Evolutionary conservation across 2,888 invertebrate genomes (phyloP).

Genomic region (Hemithea aestivaria): DNA sequence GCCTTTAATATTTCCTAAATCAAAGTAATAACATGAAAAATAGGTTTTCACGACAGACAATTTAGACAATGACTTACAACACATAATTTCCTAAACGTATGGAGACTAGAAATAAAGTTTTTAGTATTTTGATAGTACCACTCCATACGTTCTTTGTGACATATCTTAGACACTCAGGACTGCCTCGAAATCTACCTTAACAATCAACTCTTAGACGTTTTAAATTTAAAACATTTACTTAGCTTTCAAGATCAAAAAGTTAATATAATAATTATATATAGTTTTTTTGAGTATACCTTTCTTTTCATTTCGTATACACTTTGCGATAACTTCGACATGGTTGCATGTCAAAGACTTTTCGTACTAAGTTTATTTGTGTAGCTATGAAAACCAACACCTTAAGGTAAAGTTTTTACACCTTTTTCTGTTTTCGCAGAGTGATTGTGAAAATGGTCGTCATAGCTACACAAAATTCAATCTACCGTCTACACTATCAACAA

Average conservation of each 20-base stretch:
- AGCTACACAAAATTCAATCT: constrained; percentile 8
- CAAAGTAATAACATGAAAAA: too few relatives aligned
- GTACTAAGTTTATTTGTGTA: constrained; percentile 9
- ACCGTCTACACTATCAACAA: constrained; percentile 13
- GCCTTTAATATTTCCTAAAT: too few relatives aligned
- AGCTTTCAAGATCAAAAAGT: constrained; percentile 21
- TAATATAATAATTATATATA: constrained; percentile 20
- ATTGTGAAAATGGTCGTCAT: background rate
- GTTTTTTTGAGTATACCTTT: constrained; percentile 29
- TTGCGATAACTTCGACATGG: constrained; percentile 20
- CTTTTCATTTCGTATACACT: constrained; percentile 31
- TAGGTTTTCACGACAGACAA: too few relatives aligned
- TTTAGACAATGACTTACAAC: too few relatives aligned
- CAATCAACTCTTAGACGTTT: constrained; percentile 19
- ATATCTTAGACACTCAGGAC: constrained; percentile 5
- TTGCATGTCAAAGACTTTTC: constrained; percentile 16
- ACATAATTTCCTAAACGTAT: too few relatives aligned
- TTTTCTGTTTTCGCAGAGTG: too few relatives aligned
- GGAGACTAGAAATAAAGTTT: too few relatives aligned
- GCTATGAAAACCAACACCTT: constrained; percentile 13
- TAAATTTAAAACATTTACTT: constrained; percentile 18
- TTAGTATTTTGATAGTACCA: too few relatives aligned
- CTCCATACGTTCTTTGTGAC: too few relatives aligned
- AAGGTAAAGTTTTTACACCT: too few relatives aligned
- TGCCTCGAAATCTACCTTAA: constrained; percentile 18